A percentile compares a stretch with the other conserved stretches of the same genome.
phyloP scores from a whole-genome alignment of 2,888 invertebrate genomes.

The Drosophila macrospina region DNA sequence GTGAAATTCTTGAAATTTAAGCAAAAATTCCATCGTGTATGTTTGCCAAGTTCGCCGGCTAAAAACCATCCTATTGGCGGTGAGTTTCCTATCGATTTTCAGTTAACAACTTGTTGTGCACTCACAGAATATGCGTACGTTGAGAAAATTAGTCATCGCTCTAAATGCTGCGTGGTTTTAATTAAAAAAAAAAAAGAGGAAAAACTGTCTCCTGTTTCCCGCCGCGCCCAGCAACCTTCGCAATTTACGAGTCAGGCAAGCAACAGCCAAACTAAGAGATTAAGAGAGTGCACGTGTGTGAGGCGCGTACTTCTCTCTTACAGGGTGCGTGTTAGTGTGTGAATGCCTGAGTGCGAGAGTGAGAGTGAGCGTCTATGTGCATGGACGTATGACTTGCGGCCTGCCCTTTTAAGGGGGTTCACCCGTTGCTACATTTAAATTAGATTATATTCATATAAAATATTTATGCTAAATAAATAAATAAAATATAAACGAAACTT shows the following conservation, averaged over 20 bases:
- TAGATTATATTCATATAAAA: not conserved
- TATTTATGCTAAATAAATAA: slow-evolving; percentile 10
- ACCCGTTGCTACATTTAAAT: slow-evolving; percentile 24
- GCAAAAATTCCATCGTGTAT: slow-evolving; percentile 62
- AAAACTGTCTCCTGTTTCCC: slow-evolving; percentile 69
- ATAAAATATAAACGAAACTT: not conserved
- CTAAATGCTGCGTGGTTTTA: slow-evolving; percentile 55
- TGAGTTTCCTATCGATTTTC: slow-evolving; percentile 60
- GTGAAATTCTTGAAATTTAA: slow-evolving; percentile 60
- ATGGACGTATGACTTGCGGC: slow-evolving; percentile 27
- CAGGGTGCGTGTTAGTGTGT: slow-evolving; percentile 11
- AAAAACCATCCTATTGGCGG: slow-evolving; percentile 49
- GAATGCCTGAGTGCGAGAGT: slow-evolving; percentile 8
- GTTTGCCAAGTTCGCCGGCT: slow-evolving; percentile 52
- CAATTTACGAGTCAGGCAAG: slow-evolving; percentile 55
- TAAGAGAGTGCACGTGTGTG: slow-evolving; percentile 65
- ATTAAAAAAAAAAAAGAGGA: slow-evolving; percentile 61
- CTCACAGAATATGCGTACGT: slow-evolving; percentile 17
- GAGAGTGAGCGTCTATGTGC: slow-evolving; percentile 43
- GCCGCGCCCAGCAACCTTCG: slow-evolving; percentile 67
- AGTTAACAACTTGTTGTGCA: slow-evolving; percentile 61
- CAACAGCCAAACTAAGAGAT: slow-evolving; percentile 67
- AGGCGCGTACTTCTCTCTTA: slow-evolving; percentile 15
- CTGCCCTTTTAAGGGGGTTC: slow-evolving; percentile 43
- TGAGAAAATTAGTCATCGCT: slow-evolving; percentile 69